Evolutionary conservation across 2,113 vertebrate genomes (phyloP).

Genomic region (Cathartes aura): DNA sequence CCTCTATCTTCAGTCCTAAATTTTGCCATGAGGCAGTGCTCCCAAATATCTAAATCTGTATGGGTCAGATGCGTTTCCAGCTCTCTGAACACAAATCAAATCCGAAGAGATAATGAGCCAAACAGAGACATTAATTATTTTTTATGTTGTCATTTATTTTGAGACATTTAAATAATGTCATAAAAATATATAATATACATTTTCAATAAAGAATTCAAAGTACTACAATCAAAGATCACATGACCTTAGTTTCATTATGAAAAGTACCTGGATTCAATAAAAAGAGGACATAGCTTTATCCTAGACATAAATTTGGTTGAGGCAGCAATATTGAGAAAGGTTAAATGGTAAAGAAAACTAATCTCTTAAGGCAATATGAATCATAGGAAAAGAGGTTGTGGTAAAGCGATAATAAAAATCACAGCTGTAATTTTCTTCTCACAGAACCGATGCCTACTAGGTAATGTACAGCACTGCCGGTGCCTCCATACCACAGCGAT

Average conservation of each 20-base stretch:
- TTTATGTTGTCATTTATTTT: slow-evolving; percentile 46
- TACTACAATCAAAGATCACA: slow-evolving; percentile 42
- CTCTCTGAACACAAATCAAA: slow-evolving; percentile 27
- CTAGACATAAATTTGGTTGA: slow-evolving; percentile 66
- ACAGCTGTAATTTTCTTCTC: slow-evolving; percentile 59
- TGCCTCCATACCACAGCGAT: neutral
- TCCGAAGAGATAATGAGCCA: slow-evolving; percentile 38
- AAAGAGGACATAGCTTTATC: slow-evolving; percentile 68
- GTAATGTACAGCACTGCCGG: neutral
- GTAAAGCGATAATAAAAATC: slow-evolving; percentile 51
- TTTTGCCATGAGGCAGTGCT: neutral
- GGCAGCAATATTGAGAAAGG: slow-evolving; percentile 77
- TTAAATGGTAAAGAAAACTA: slow-evolving; percentile 76
- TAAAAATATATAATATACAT: slow-evolving; percentile 46
- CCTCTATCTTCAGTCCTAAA: neutral
- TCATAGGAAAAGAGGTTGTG: slow-evolving; percentile 62
- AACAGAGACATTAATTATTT: slow-evolving; percentile 47
- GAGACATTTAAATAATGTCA: slow-evolving; percentile 33
- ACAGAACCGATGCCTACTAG: neutral
- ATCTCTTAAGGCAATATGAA: slow-evolving; percentile 76
- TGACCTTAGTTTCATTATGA: slow-evolving; percentile 46
- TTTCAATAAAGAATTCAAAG: slow-evolving; percentile 58
- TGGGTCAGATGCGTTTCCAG: neutral
- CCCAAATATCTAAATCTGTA: neutral
- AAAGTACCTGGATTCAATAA: slow-evolving; percentile 65